Base-by-base conservation (phyloP, 2,888 invertebrate genomes). In the Sabatieria punctata region DNA sequence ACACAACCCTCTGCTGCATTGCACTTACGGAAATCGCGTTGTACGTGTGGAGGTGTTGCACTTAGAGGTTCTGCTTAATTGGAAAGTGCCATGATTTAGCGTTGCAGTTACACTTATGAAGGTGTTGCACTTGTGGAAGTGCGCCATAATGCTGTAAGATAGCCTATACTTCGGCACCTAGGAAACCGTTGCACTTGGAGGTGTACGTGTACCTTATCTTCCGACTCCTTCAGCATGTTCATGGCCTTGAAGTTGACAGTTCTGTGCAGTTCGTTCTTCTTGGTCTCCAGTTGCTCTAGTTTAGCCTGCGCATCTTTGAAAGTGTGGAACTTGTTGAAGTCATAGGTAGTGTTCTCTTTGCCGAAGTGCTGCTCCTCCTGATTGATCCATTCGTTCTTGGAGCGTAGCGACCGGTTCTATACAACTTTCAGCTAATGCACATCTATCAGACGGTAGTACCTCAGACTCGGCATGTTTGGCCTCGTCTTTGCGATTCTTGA, bases 181-280 rank as follows among this genome's bases (percentile, higher is more conserved):
- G n/a, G n/a, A n/a, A n/a, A n/a, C n/a, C n/a, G n/a, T n/a, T n/a
- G n/a, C 30, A 8, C 8, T 30, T 15, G 8, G 30, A 8, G 8
- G 30, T 30, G 8, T 11, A 30, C 21, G 24, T 58, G 57, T 30
- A 30, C 78, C 73, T 79, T 78, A 60, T 85, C 83, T 69, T 88
- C 86, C 63, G 85, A 83, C 59, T 81, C 79, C 45, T 78, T 80
- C 46, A 86, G 73, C 68, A 85, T 75, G 64, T 79, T 80, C 74
- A 89, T 85, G 1, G 88, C 86, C 56, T 83, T 73, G 47, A 80
- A 76, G 67, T 85, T 85, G 8, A 85, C 77, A 47, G 71, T 77
- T 43, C 78, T 72, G 48, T 78, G 75, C 57, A 86, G 72, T 63
- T 75, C 75, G 51, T 78, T 77, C 30, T 30, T 30, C 30, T 30